Percentiles rank a stretch among this genome's conserved stretches.
These are phyloP conservation scores for Amazona vittata DNA, from an alignment of 2,113 vertebrate species.

Conservation along the genomic window DNA sequence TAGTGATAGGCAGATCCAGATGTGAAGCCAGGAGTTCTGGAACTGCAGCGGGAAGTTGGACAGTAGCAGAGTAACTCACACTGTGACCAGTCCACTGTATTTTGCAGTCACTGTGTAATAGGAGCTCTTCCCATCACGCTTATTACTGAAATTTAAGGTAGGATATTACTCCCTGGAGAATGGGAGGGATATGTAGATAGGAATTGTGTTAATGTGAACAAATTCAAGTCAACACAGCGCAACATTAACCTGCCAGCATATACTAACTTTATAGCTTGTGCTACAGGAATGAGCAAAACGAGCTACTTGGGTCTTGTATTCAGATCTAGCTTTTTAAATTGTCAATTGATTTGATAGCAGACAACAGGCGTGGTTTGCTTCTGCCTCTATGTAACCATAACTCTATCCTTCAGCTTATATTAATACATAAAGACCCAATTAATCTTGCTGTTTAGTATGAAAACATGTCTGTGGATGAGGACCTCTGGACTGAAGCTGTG, in stretches of 20 bases:
- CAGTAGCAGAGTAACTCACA: background rate
- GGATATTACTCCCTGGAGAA: background rate
- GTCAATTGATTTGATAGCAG: background rate
- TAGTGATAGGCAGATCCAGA: background rate
- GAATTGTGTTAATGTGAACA: background rate
- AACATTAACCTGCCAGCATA: background rate
- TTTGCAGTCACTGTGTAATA: background rate
- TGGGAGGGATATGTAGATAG: background rate
- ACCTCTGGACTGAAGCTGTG: background rate
- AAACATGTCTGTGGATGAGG: background rate
- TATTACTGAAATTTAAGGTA: background rate
- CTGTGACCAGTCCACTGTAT: too few relatives aligned
- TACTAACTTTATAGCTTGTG: background rate
- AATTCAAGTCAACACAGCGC: background rate
- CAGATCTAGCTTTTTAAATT: background rate
- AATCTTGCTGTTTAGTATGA: background rate
- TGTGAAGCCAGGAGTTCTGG: background rate
- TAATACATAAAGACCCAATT: background rate
- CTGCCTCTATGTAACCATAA: background rate
- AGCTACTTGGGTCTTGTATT: background rate
- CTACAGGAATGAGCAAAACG: background rate
- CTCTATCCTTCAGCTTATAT: background rate
- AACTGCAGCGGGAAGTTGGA: too few relatives aligned
- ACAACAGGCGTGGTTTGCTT: accelerated
- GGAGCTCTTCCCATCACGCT: background rate